Evolutionary conservation across 2,797 vertebrate species (phyloP), one percentile per base, ranked within the genome.

Genomic region (Cossypha heuglini): DNA sequence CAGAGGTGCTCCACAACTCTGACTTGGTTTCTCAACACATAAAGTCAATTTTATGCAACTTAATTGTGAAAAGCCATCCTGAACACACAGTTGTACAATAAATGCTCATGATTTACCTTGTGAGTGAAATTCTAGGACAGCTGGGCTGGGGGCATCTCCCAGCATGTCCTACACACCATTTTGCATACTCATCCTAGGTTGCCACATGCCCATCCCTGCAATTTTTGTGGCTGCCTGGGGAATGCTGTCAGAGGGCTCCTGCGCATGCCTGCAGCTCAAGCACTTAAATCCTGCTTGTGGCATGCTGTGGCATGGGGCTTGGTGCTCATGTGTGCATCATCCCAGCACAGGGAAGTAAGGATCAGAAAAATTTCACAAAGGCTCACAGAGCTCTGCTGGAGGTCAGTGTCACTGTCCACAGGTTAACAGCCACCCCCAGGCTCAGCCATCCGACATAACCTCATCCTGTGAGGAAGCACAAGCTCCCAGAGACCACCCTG

Each of bases 271-370:
- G 38, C 31, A 64, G 33, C 71, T 64, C 51, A 58, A 48, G 35
- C 28, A n/a, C 24, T 52, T 66, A 40, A 40, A 46, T 33, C 51
- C 52, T 48, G 40, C 28, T 35, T 33, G 17, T 37, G n/a, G 37
- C 17, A 18, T 26, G 54, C 63, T 48, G 51, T 25, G 22, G 8
- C 22, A 16, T 29, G 45, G 33, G 40, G 71, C 43, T 78, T 61
- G 42, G 51, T 5, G 1, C 29, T 86, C 1, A 0, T 2, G 0
- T 11, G 13, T 28, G 29, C 1, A 1, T 35, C 5, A 2, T 29
- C 25, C 18, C 49, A 86, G 33, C 35, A 68, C 14, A 31, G 31
- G 17, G 8, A 62, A 61, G 8, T 20, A 52, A 63, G 42, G 22
- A 81, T 48, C 19, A 51, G 25, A 31, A 58, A 37, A 31, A 59